Base-by-base conservation (phyloP, 2,888 invertebrate species). In the Spilarctia lutea region DNA sequence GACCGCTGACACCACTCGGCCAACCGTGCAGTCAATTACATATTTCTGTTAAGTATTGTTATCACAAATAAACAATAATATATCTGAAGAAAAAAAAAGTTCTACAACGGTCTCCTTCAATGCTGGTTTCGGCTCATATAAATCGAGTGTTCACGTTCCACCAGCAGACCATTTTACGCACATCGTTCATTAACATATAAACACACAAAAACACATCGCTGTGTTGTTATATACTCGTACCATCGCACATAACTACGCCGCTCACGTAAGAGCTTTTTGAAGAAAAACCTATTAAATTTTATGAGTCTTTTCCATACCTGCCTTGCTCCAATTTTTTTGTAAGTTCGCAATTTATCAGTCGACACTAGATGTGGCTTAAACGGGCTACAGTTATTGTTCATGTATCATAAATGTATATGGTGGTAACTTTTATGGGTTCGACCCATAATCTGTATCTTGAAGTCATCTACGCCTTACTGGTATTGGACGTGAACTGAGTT, bases 221-320 rank as follows among this genome's bases (percentile, higher is more conserved):
- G 63, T 30, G 30, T 63, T 63, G 63, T 63, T 30, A 63, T 63
- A 27, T 63, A 85, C n/a, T n/a, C n/a, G n/a, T n/a, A n/a, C 85
- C 90, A 91, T 90, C 90, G 80, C 83, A 89, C 89, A 91, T 94
- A 91, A 85, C 90, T 86, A 94, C 85, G 85, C 94, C 78, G 63
- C 88, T 90, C 94, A 94, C 94, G 94, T 94, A 92, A 91, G 91
- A 90, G 84, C 89, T 93, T 94, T 94, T 94, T 93, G 93, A 89
- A 91, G 94, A 94, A 94, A 95, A 94, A 90, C 93, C 92, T 94
- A 95, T 95, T 94, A 94, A 95, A 94, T 95, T 95, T 95, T 94
- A 95, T 92, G 94, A 89, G 88, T 90, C 93, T 94, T 94, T 94
- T 94, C 94, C 95, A 94, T 94, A 94, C 94, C 87, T 88, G 94